These are phyloP conservation scores for Allophyes oxyacanthae DNA, from an alignment of 2,888 invertebrate genomes.

Conservation along the genomic window DNA sequence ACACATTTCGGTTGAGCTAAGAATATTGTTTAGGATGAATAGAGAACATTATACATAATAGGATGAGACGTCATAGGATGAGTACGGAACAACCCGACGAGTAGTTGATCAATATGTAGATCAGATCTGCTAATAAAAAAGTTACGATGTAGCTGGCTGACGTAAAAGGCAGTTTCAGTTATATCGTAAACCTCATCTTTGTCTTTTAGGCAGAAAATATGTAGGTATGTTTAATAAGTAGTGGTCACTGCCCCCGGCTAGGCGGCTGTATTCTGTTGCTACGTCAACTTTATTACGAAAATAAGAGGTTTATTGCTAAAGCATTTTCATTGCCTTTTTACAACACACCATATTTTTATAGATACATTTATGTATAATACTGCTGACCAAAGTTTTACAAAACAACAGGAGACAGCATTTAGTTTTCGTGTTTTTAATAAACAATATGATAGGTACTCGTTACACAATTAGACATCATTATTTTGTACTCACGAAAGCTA, in stretches of 20 bases:
- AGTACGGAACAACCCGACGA: no score
- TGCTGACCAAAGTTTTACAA: no score
- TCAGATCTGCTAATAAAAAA: slow-evolving; percentile 9
- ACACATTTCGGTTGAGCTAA: no score
- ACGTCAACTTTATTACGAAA: slow-evolving; percentile 1
- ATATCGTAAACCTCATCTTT: slow-evolving; percentile 33
- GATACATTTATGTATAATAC: no score
- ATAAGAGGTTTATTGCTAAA: neutral
- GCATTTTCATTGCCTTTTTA: no score
- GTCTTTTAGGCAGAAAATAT: slow-evolving; percentile 21
- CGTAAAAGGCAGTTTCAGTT: slow-evolving; percentile 27
- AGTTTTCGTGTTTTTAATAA: no score
- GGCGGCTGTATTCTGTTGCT: neutral
- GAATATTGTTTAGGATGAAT: no score
- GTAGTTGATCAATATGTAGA: neutral
- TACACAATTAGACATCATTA: no score
- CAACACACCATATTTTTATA: no score
- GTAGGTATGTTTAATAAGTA: slow-evolving; percentile 21
- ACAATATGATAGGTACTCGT: no score
- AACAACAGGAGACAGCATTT: neutral
- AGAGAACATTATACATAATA: no score
- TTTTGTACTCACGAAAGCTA: neutral
- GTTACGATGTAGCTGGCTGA: slow-evolving; percentile 10
- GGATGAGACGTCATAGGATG: no score
- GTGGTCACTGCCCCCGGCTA: slow-evolving; percentile 11